Percentiles rank a stretch among this genome's conserved stretches.
phyloP scores from a whole-genome alignment of 2,113 vertebrate species.

The Cyanocitta stelleri region DNA sequence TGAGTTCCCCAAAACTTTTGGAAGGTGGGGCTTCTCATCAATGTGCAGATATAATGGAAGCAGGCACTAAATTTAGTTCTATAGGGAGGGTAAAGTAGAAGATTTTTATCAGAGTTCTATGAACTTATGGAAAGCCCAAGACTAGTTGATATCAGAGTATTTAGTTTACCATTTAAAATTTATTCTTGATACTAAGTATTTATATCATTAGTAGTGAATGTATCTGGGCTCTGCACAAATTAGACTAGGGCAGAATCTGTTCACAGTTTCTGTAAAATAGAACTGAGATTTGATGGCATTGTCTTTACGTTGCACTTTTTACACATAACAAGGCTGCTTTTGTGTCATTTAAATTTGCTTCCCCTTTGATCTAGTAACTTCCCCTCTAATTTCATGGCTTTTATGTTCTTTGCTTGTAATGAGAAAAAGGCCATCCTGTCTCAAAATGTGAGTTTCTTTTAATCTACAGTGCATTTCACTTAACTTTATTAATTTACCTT shows the following conservation, averaged over 20 bases:
- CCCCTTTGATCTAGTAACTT: constrained; percentile 22
- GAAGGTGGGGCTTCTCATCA: not conserved
- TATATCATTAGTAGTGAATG: not conserved
- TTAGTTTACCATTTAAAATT: not conserved
- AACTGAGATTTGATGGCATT: not conserved
- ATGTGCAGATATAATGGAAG: not conserved
- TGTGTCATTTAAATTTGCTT: not conserved
- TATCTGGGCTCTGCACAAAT: not conserved
- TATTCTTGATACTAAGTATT: not conserved
- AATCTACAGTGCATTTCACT: not conserved
- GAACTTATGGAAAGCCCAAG: not conserved
- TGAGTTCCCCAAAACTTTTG: not conserved
- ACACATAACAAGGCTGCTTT: not conserved
- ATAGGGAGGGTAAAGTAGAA: not conserved
- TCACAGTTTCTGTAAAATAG: not conserved
- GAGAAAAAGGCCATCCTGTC: not conserved
- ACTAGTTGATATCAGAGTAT: not conserved
- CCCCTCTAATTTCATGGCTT: not conserved
- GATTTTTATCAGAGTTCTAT: not conserved
- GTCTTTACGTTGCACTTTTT: not conserved
- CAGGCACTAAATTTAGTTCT: not conserved
- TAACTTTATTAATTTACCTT: not conserved
- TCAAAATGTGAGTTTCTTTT: not conserved
- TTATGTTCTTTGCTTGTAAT: not conserved
- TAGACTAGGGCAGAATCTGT: not conserved